Conservation (phyloP, 1,140 invertebrate species). For the Drosophila equinoxialis region DNA sequence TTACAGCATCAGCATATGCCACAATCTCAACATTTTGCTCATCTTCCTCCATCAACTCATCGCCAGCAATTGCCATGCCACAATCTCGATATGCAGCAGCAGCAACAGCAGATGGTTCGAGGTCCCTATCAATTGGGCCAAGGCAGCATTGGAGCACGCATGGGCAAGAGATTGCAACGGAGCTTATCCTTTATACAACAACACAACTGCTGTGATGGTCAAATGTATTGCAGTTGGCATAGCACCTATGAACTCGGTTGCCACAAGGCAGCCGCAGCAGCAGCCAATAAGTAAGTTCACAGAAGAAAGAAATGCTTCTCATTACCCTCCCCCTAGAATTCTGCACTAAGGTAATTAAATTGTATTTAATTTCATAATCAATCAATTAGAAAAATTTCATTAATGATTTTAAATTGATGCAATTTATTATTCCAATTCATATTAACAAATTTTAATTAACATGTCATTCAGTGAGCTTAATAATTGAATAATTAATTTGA, state of each 20-base stretch:
- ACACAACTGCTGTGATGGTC: conserved; percentile 78
- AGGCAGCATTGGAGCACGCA: conserved; percentile 67
- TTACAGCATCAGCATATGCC: conserved; percentile 48
- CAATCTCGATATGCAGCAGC: conserved; percentile 49
- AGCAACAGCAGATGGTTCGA: conserved; percentile 24
- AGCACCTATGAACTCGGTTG: conserved; percentile 74
- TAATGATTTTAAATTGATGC: too few species aligned
- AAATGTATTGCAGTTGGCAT: conserved; percentile 72
- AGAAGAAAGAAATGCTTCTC: too few species aligned
- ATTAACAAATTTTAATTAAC: too few species aligned
- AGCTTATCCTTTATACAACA: conserved; percentile 81
- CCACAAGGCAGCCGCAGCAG: conserved; percentile 43
- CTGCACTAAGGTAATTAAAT: too few species aligned
- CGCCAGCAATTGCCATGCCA: conserved; percentile 49
- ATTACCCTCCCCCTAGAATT: too few species aligned
- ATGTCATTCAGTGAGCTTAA: too few species aligned
- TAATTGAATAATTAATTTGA: too few species aligned
- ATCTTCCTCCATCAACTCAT: conserved; percentile 12
- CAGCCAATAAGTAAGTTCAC: conserved; percentile 63
- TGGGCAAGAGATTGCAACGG: conserved; percentile 77
- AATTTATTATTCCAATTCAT: too few species aligned
- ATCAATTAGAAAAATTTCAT: too few species aligned
- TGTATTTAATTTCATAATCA: too few species aligned
- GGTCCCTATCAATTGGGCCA: conserved; percentile 64
- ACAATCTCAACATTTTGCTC: conserved; percentile 17